Evolutionary conservation across 2,113 vertebrate species (phyloP), one percentile per base, ranked within the genome.

Genomic region (Perognathus longimembris): DNA sequence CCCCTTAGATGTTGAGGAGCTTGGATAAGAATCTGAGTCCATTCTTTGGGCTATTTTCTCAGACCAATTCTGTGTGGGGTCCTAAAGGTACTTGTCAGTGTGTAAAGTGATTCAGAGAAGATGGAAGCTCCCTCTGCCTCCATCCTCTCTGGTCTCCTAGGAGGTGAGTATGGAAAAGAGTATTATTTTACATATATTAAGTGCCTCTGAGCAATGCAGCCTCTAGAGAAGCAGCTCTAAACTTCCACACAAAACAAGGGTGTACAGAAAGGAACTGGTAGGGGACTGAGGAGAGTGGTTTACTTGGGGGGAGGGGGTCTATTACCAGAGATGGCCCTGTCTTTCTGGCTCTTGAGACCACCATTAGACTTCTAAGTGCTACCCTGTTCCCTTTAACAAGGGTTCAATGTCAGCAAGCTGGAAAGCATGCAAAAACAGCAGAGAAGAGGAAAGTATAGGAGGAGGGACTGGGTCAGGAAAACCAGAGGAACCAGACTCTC

Each of bases 221-320:
- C 85, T 76, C 38, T 0, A 18, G 82, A 70, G 40, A 94, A 71
- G 4, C 38, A 61, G 70, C 64, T 28, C 22, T 18, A 4, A 75
- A 70, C 63, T 94, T 94, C 92, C n/a, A 0, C 17, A 1, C 0
- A 17, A 76, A 95, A 91, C 81, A 88, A 97, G 90, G 93, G 67
- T 50, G 0, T 86, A 91, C 17, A 93, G 77, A 91, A 63, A 30
- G 57, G 69, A 74, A 18, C 85, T 69, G 83, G 90, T 12, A 11
- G 87, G 89, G 54, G 71, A 26, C 0, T 91, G 77, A 82, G 93
- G 66, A 71, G 30, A 78, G 73, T 18, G 32, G 0, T 88, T 77
- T 81, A 85, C 69, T 32, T 59, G 64, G 61, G n/a, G n/a, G n/a
- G 45, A 12, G 45, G 88, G 42, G 84, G 66, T 66, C 69, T 63